These are phyloP conservation scores for Myotis daubentonii DNA, from an alignment of 2,797 vertebrate genomes.

Conservation along the genomic window DNA sequence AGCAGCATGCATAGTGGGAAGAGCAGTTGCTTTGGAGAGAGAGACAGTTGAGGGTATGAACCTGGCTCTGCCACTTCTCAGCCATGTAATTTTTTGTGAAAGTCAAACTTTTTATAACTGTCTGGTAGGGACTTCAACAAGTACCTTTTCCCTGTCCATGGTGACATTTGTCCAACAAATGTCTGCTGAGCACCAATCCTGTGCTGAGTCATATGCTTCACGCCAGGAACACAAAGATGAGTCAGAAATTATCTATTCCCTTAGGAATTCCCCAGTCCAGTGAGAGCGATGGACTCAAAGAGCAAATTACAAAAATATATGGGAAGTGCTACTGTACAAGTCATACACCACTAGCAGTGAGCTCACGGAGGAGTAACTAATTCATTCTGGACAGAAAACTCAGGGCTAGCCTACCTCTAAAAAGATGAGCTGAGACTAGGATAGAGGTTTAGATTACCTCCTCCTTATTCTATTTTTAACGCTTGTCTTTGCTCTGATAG, in stretches of 20 bases:
- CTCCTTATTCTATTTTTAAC: background rate
- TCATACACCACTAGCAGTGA: background rate
- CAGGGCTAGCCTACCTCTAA: background rate
- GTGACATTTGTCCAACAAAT: conserved; percentile 42
- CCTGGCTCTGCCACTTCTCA: conserved; percentile 17
- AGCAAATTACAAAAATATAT: conserved; percentile 5
- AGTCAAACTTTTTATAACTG: background rate
- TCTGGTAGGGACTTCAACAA: background rate
- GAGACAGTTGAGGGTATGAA: background rate
- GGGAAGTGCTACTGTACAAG: background rate
- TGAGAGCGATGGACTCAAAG: conserved; percentile 10
- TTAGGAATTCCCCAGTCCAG: conserved; percentile 37
- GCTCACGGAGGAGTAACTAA: background rate
- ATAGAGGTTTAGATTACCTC: background rate
- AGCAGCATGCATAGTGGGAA: background rate
- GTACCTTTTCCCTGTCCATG: background rate
- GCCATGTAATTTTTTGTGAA: background rate
- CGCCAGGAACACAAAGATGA: conserved; percentile 30
- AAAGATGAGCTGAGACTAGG: background rate
- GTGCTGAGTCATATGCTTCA: conserved; percentile 69
- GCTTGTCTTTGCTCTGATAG: background rate
- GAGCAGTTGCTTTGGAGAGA: background rate
- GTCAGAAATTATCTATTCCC: conserved; percentile 62
- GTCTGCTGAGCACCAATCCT: background rate
- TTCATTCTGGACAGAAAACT: background rate